These are phyloP conservation scores for Umimayanthus kanabou DNA, from an alignment of 92 coral and sea anemone species.

Conservation along the genomic window DNA sequence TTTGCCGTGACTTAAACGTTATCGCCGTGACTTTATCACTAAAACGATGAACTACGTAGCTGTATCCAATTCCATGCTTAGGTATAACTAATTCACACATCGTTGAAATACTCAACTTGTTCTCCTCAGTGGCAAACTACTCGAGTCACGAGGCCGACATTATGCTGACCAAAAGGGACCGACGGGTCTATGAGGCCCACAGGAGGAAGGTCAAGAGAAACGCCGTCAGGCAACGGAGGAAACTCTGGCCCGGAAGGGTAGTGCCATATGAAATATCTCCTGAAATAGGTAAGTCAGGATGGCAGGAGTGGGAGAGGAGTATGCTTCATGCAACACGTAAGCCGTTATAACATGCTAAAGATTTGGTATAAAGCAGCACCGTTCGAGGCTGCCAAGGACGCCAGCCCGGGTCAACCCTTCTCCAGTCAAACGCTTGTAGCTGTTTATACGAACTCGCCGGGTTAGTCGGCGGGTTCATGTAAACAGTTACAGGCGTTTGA, in stretches of 20 bases:
- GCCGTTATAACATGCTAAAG: too few relatives aligned
- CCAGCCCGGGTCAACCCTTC: too few relatives aligned
- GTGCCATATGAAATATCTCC: constrained; percentile 86
- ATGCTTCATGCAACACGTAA: too few relatives aligned
- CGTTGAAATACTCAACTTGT: not conserved
- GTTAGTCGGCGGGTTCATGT: too few relatives aligned
- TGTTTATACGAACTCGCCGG: too few relatives aligned
- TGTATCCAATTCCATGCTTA: not conserved
- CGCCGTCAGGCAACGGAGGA: constrained; percentile 83
- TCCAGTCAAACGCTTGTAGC: too few relatives aligned
- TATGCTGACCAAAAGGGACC: constrained; percentile 79
- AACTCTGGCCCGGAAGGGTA: constrained; percentile 84
- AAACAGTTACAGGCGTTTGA: too few relatives aligned
- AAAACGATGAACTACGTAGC: not conserved
- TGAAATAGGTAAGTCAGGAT: constrained; percentile 69
- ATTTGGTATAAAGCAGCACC: too few relatives aligned
- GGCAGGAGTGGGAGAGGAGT: too few relatives aligned
- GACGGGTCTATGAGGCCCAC: constrained; percentile 54
- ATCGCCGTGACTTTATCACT: too few relatives aligned
- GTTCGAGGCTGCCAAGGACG: too few relatives aligned
- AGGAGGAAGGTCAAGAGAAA: constrained; percentile 66
- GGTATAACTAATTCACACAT: not conserved
- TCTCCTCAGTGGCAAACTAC: constrained; percentile 60
- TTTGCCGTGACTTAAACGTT: too few relatives aligned
- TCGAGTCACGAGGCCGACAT: constrained; percentile 87